Conservation (phyloP, 1,140 invertebrate genomes). For the Apis florea region DNA sequence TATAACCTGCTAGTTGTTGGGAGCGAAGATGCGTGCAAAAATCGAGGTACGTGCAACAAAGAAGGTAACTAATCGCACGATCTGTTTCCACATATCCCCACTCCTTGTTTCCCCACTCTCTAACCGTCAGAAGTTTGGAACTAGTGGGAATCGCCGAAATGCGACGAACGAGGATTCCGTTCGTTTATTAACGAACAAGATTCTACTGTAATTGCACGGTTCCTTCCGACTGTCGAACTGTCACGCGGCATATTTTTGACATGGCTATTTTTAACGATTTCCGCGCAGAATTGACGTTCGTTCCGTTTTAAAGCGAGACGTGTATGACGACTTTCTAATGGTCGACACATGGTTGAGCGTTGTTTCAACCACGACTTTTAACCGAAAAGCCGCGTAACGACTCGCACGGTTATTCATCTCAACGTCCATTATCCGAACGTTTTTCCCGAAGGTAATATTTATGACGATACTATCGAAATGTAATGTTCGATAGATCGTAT, state of each 20-base stretch:
- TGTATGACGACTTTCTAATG: background rate
- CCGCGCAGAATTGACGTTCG: background rate
- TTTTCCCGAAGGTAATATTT: background rate
- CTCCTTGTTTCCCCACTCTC: too few relatives aligned
- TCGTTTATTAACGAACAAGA: too few relatives aligned
- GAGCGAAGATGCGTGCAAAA: too few relatives aligned
- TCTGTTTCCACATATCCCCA: too few relatives aligned
- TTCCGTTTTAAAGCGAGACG: background rate
- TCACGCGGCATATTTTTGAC: background rate
- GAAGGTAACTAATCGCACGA: too few relatives aligned
- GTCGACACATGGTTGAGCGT: background rate
- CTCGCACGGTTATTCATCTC: background rate
- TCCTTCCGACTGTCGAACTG: too few relatives aligned
- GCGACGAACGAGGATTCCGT: too few relatives aligned
- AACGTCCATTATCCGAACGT: slow-evolving; percentile 4
- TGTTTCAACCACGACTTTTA: background rate
- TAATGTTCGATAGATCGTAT: background rate
- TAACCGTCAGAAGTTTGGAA: too few relatives aligned
- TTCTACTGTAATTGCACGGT: background rate
- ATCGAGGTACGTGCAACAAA: too few relatives aligned
- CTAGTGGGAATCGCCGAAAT: too few relatives aligned
- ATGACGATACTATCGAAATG: background rate
- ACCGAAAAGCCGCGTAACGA: background rate
- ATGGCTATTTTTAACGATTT: background rate
- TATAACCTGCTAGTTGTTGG: too few relatives aligned